phyloP scores from a whole-genome alignment of 2,797 vertebrate species.

The Myripristis murdjan region DNA sequence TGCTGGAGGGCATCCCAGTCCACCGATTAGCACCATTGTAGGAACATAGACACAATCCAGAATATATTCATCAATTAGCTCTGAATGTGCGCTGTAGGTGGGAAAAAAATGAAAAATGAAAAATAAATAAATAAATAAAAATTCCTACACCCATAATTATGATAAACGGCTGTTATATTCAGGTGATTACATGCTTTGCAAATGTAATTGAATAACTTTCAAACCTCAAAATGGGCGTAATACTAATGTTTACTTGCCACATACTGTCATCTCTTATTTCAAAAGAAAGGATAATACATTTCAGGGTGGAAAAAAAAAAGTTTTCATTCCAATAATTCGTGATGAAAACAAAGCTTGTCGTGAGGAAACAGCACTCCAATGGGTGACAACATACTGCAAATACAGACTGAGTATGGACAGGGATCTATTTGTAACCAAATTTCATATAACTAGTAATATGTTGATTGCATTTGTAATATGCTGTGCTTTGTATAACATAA shows the following conservation, averaged over 20 bases:
- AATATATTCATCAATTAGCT: not conserved
- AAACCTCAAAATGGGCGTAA: too few relatives aligned
- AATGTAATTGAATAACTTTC: too few relatives aligned
- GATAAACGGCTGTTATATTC: too few relatives aligned
- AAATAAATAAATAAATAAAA: too few relatives aligned
- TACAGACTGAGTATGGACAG: not conserved
- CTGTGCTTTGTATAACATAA: slow-evolving; percentile 11
- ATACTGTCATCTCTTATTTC: not conserved
- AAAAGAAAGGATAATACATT: not conserved
- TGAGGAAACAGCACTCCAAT: not conserved
- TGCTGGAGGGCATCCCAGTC: slow-evolving; percentile 35
- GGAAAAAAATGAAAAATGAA: not conserved
- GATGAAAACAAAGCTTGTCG: not conserved
- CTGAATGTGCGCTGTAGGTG: not conserved
- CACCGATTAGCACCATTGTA: slow-evolving; percentile 1
- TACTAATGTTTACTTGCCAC: not conserved
- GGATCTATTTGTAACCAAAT: not conserved
- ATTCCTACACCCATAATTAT: not conserved
- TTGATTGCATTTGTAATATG: slow-evolving; percentile 16
- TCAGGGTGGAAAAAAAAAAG: not conserved
- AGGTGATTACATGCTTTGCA: too few relatives aligned
- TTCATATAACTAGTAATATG: not conserved
- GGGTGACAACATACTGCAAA: not conserved
- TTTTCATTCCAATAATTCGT: not conserved
- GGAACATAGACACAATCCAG: not conserved